phyloP scores from a whole-genome alignment of 2,888 invertebrate species.

The Macroteleia sp. region DNA sequence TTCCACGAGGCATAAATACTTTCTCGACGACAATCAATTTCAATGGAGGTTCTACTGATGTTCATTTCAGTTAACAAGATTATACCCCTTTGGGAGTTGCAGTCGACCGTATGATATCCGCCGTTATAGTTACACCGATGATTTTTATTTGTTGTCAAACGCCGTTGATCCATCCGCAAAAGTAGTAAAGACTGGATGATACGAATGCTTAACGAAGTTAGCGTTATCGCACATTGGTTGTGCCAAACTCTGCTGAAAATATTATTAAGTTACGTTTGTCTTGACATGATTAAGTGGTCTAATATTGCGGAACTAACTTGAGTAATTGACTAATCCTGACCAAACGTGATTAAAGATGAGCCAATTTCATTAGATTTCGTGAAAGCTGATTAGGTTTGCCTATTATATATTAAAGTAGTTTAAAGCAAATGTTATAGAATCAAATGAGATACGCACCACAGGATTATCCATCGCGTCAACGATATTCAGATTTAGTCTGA shows the following conservation, averaged over 20 bases:
- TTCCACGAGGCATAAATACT: too few relatives aligned
- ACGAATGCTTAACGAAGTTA: conserved; percentile 10
- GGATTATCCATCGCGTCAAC: not conserved
- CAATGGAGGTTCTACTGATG: too few relatives aligned
- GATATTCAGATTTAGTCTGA: not conserved
- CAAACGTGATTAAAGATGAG: conserved; percentile 10
- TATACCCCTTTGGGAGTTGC: too few relatives aligned
- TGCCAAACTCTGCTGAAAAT: not conserved
- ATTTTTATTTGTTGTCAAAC: conserved; percentile 11
- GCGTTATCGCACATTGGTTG: not conserved
- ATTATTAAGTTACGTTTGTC: conserved; percentile 16
- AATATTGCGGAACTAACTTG: conserved; percentile 14
- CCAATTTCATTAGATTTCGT: conserved; percentile 19
- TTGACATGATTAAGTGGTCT: conserved; percentile 1
- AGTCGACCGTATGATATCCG: too few relatives aligned
- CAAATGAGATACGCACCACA: not conserved
- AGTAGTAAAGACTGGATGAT: not conserved
- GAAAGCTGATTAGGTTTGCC: conserved; percentile 7
- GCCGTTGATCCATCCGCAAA: not conserved
- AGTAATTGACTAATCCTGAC: conserved; percentile 13
- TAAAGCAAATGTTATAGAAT: not conserved
- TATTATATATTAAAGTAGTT: conserved; percentile 2
- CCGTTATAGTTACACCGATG: too few relatives aligned
- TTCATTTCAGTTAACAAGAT: too few relatives aligned
- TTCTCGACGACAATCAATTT: too few relatives aligned